Base-by-base conservation (phyloP, 1,140 invertebrate genomes). In the Apolygus lucorum region DNA sequence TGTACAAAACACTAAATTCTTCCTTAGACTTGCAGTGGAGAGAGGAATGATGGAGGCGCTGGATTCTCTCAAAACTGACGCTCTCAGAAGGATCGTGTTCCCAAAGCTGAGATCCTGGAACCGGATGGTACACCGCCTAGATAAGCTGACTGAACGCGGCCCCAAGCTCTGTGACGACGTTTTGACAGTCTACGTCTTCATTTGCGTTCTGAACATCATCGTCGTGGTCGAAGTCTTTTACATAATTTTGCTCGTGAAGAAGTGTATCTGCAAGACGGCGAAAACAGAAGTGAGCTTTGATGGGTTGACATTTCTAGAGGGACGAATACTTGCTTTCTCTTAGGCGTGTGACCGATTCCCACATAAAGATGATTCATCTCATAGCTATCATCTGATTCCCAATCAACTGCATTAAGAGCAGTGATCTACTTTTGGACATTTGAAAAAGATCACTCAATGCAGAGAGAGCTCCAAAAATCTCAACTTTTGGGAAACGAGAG, bases 121-220 rank as follows among this genome's bases (percentile, higher is more conserved):
- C 54, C 54, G 54, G 13, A 59, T 59, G 54, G 22, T 59, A 11
- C 54, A 59, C 54, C 54, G 54, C 8, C 22, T 59, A 4, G 54
- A 59, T 21, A 59, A 59, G 22, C 4, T 59, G 11, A 59, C 54
- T 4, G 22, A 4, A 4, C 54, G 54, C 8, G 54, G 54, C 8
- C 54, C 54, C 13, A 59, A 59, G 22, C 54, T 14, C 4, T 59
- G 54, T 21, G 54, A 59, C 22, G 54, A 59, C 54, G 54, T 59
- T 13, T 24, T 59, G 22, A 59, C 54, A 4, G 54, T 59, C 22
- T 59, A 17, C 54, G 54, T 59, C 13, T 24, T 59, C 11, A 59
- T 22, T 11, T 4, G 13, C 22, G 54, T 59, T 21, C 54, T 59
- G 54, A 24, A 17, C 54, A 22, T 24, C 11, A 59, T 59, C 22